Percentiles rank a stretch among this genome's conserved stretches.
These are phyloP conservation scores for Loripinus fragilis DNA, from an alignment of 2,888 invertebrate genomes.

Conservation along the genomic window DNA sequence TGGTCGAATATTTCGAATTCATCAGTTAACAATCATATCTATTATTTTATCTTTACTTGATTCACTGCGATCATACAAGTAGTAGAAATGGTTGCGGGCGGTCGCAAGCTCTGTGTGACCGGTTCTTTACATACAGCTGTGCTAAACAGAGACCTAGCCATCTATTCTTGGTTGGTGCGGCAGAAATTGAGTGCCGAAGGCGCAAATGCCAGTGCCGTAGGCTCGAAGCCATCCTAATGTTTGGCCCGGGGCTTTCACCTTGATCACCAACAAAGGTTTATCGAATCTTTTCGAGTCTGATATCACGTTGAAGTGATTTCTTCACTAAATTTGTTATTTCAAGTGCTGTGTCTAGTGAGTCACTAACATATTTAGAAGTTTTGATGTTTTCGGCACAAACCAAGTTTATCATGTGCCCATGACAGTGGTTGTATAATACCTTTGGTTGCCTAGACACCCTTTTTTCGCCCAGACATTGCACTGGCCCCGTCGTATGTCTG, in stretches of 20 bases:
- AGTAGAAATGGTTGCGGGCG: too few relatives aligned
- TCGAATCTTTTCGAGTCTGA: slow-evolving; percentile 43
- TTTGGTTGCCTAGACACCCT: slow-evolving; percentile 35
- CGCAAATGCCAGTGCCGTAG: too few relatives aligned
- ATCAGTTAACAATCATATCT: too few relatives aligned
- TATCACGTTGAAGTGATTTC: slow-evolving; percentile 51
- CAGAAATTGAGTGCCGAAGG: too few relatives aligned
- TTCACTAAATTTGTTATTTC: slow-evolving; percentile 53
- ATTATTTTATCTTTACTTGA: too few relatives aligned
- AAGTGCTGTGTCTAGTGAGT: slow-evolving; percentile 38
- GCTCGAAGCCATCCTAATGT: slow-evolving; percentile 18
- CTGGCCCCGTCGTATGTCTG: slow-evolving; percentile 44
- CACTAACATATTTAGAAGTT: slow-evolving; percentile 26
- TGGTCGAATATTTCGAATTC: too few relatives aligned
- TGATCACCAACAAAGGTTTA: slow-evolving; percentile 14
- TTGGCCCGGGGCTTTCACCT: slow-evolving; percentile 23
- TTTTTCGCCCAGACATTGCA: slow-evolving; percentile 33
- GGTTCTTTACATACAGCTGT: too few relatives aligned
- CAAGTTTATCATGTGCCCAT: too few relatives aligned
- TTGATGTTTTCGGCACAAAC: slow-evolving; percentile 36
- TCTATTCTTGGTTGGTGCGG: too few relatives aligned
- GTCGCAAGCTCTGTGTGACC: too few relatives aligned
- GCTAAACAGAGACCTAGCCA: too few relatives aligned
- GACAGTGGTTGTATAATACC: slow-evolving; percentile 41
- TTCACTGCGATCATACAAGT: too few relatives aligned